Base-by-base conservation (phyloP, 23 tunicate genomes). In the Styela clava region DNA sequence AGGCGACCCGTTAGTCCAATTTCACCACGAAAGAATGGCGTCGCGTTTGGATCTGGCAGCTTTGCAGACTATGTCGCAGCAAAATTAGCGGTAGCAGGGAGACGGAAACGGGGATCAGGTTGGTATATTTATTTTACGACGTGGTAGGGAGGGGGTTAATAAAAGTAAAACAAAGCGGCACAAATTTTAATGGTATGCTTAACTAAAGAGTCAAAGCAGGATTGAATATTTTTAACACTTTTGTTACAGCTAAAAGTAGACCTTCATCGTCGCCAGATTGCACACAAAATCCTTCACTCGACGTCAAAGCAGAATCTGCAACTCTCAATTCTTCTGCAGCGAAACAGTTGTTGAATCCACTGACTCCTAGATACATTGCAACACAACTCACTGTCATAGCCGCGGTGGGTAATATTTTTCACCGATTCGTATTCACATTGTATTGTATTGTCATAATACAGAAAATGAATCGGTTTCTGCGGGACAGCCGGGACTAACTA, bases 331-430 rank as follows among this genome's bases (percentile, higher is more conserved):
- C 64, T 2, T 64, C 79, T 27, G 73, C 95, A 0, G 82, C 88
- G 16, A 85, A 81, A 68, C 81, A 78, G 9, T 64, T 91, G 27
- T 74, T 91, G 3, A 72, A 86, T 44, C 62, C 33, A 21, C 31
- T 91, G n/a, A 0, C 87, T 0, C 52, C 88, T 1, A 35, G 27
- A 24, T 69, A 84, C 68, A 76, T 92, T 16, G 97, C 97, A 64
- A 79, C 86, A 37, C 97, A 92, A 62, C 88, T 92, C 36, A 86
- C 97, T 21, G 65, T 92, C 1, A 84, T 73, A 24, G 97, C 82
- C 74, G 91, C 97, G 19, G 97, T 92, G 61, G 79, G 97, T 86
- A 32, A 65, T 5, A 65, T 65, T 65, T 27, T 18, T 65, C 63
- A 56, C 20, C 63, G 63, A 56, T 56, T 18, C 20, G 63, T 18